phyloP scores from a whole-genome alignment of 2,113 vertebrate genomes.

The Scomber scombrus region DNA sequence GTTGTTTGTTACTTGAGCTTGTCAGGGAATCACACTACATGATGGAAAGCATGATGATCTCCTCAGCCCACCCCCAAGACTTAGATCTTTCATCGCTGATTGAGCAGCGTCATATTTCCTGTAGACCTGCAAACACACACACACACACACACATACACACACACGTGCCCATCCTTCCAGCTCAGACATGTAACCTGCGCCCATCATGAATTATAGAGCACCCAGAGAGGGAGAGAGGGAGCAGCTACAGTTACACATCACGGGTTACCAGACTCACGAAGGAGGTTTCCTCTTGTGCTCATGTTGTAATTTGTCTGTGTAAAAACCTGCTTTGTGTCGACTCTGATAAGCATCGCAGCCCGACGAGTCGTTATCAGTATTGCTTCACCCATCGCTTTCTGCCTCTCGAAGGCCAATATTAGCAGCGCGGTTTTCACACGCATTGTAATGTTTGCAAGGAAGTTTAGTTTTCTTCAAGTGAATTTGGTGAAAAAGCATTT shows the following conservation, averaged over 20 bases:
- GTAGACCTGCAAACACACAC: slow-evolving; percentile 1
- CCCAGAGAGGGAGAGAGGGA: slow-evolving; percentile 15
- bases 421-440: background rate
- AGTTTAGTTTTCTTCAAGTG: background rate
- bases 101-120: slow-evolving; percentile 42
- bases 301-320: background rate
- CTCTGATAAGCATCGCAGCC: background rate
- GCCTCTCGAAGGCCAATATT: background rate
- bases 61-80: background rate
- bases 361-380: background rate
- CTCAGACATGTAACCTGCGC: slow-evolving; percentile 60
- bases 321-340: background rate
- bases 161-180: slow-evolving; percentile 8
- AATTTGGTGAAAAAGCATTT: background rate
- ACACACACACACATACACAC: slow-evolving; percentile 6
- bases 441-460: background rate
- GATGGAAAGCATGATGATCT: slow-evolving; percentile 48
- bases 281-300: slow-evolving; percentile 37
- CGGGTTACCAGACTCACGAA: slow-evolving; percentile 42
- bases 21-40: slow-evolving; percentile 38
- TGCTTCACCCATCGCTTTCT: background rate
- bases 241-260: slow-evolving; percentile 65
- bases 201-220: slow-evolving; percentile 73
- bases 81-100: slow-evolving; percentile 13
- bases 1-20: slow-evolving; percentile 28